These are phyloP conservation scores for Turdus rufiventris DNA, from an alignment of 2,113 vertebrate species.

Conservation along the genomic window DNA sequence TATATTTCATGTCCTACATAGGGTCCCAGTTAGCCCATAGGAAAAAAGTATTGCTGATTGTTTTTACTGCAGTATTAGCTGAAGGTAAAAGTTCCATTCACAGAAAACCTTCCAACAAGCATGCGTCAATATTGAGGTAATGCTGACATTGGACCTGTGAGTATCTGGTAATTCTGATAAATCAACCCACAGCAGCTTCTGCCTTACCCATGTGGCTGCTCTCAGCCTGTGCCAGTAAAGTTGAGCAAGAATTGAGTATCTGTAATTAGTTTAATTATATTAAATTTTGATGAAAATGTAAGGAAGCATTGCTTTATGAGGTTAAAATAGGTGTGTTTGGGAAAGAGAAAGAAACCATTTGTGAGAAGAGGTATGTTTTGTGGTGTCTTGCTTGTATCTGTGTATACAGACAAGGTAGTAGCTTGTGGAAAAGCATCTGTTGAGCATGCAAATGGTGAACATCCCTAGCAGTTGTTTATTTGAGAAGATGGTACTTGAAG, in stretches of 20 bases:
- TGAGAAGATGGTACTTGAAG: neutral
- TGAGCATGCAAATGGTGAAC: neutral
- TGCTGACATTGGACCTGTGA: neutral
- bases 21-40: neutral
- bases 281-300: neutral
- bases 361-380: neutral
- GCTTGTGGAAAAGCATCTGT: neutral
- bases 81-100: neutral
- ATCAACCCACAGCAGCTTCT: neutral
- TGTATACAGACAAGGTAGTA: neutral
- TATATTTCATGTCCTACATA: neutral
- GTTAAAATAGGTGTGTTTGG: neutral
- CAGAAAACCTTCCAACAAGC: neutral
- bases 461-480: neutral
- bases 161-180: neutral
- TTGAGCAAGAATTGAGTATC: neutral
- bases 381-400: neutral
- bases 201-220: neutral
- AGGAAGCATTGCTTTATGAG: neutral
- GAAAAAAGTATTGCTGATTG: neutral
- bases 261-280: neutral
- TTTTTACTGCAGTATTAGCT: neutral
- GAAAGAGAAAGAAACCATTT: neutral
- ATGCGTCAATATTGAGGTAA: neutral
- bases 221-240: neutral